Percentiles rank a stretch among this genome's conserved stretches.
Evolutionary conservation across 2,797 vertebrate species (phyloP).

Genomic region (Cuniculus paca): DNA sequence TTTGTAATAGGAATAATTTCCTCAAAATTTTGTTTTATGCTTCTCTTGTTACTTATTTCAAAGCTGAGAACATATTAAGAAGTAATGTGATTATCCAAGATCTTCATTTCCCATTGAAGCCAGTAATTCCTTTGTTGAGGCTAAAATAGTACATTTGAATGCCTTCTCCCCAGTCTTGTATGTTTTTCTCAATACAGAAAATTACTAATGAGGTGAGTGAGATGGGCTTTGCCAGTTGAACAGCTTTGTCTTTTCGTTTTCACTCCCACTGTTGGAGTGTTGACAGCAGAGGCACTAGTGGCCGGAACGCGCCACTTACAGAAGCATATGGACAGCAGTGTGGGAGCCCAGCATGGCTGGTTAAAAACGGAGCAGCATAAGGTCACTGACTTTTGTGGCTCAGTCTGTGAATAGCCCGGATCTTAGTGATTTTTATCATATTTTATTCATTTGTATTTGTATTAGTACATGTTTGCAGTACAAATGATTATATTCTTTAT

Average conservation of each 20-base stretch:
- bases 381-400: conserved; percentile 64
- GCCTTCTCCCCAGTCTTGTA: background rate
- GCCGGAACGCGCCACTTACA: conserved; percentile 45
- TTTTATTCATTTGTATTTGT: background rate
- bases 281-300: background rate
- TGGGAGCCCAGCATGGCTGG: conserved; percentile 66
- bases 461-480: background rate
- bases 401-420: conserved; percentile 52
- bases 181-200: conserved; percentile 25
- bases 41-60: conserved; percentile 46
- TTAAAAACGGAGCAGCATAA: conserved; percentile 66
- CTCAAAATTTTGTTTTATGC: conserved; percentile 4
- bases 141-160: conserved; percentile 44
- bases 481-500: background rate
- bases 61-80: conserved; percentile 1
- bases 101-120: conserved; percentile 30
- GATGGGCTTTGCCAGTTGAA: background rate
- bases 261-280: background rate
- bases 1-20: conserved; percentile 10
- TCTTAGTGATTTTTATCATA: background rate
- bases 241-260: conserved; percentile 44
- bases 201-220: background rate
- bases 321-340: conserved; percentile 72
- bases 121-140: background rate
- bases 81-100: background rate